phyloP scores from a whole-genome alignment of 2,113 vertebrate genomes.

The Cheirogaleus medius region DNA sequence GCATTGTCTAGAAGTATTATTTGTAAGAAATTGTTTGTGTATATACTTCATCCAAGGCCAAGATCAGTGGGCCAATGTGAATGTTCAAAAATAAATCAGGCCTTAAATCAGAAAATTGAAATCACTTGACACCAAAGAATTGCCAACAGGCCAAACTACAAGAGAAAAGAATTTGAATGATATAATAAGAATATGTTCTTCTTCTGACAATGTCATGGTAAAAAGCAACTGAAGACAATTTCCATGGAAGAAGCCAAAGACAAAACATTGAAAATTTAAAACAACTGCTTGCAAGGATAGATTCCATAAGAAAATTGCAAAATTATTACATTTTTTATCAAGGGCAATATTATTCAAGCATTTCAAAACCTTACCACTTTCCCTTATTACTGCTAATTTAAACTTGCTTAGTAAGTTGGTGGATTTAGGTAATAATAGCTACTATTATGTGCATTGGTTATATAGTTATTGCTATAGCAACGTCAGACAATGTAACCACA shows the following conservation, averaged over 20 bases:
- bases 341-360: neutral
- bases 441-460: neutral
- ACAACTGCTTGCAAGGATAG: neutral
- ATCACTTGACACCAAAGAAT: neutral
- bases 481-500: neutral
- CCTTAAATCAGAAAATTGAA: neutral
- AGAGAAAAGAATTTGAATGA: neutral
- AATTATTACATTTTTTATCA: neutral
- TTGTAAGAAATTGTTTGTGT: neutral
- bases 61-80: neutral
- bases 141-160: neutral
- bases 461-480: neutral
- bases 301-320: neutral
- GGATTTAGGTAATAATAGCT: neutral
- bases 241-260: neutral
- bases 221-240: neutral
- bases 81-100: neutral
- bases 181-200: neutral
- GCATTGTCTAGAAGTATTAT: neutral
- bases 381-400: neutral
- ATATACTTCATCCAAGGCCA: neutral
- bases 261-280: neutral
- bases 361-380: neutral
- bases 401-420: neutral
- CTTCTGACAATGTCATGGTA: neutral